These are phyloP conservation scores for Lochmaea crataegi DNA, from an alignment of 2,888 invertebrate genomes.

Conservation along the genomic window DNA sequence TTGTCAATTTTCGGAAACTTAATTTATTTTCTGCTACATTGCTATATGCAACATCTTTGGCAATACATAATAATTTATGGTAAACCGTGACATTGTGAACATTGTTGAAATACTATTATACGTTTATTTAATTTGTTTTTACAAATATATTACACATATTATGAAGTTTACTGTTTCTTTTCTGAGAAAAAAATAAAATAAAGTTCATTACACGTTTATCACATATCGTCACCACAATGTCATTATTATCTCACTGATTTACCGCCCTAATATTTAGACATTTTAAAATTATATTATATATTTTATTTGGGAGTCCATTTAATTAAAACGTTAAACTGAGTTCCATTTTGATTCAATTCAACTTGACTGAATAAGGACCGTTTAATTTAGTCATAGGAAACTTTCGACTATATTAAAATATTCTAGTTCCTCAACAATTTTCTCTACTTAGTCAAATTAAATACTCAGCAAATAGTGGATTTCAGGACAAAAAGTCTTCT, in stretches of 20 bases:
- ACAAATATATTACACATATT: not conserved
- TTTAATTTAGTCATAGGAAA: too few relatives aligned
- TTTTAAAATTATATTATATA: not conserved
- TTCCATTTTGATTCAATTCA: not conserved
- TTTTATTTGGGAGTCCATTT: not conserved
- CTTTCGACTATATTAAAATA: too few relatives aligned
- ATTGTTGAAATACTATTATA: not conserved
- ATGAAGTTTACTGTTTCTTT: not conserved
- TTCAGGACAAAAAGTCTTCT: too few relatives aligned
- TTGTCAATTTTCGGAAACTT: too few relatives aligned
- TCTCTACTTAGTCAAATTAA: too few relatives aligned
- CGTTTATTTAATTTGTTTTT: not conserved
- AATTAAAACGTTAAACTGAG: not conserved
- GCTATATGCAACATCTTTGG: too few relatives aligned
- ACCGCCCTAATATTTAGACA: not conserved
- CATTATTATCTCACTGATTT: slow-evolving; percentile 11
- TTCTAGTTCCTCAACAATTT: too few relatives aligned
- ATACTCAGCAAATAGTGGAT: too few relatives aligned
- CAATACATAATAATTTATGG: too few relatives aligned
- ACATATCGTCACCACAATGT: slow-evolving; percentile 36
- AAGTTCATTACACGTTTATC: slow-evolving; percentile 28
- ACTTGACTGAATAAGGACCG: too few relatives aligned
- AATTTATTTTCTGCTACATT: too few relatives aligned
- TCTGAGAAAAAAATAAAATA: not conserved
- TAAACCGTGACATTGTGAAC: too few relatives aligned